Conservation (phyloP, 2,888 invertebrate genomes). For the Andrena camellia region DNA sequence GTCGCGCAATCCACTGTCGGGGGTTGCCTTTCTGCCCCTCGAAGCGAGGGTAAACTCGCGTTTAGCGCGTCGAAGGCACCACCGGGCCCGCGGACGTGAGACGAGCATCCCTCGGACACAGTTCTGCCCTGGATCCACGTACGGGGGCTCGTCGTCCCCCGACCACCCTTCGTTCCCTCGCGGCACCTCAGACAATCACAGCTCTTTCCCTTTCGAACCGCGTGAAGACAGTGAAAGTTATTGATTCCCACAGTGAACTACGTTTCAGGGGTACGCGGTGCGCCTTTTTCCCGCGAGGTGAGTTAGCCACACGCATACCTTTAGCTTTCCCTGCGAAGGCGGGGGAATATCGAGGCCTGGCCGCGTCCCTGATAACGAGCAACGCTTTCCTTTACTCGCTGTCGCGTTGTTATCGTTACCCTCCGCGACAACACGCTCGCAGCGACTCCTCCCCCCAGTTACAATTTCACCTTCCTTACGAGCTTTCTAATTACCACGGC, state of each 20-base stretch:
- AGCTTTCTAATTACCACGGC: neutral
- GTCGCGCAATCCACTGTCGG: slow-evolving; percentile 42
- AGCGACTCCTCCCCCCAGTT: neutral
- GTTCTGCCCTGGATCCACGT: slow-evolving; percentile 1
- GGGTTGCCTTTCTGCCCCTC: slow-evolving; percentile 50
- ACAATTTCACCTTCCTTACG: neutral
- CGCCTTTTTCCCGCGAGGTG: slow-evolving; percentile 53
- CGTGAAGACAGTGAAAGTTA: slow-evolving; percentile 66
- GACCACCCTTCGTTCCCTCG: neutral
- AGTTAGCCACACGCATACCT: slow-evolving; percentile 38
- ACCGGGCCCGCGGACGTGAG: neutral
- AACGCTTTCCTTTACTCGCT: neutral
- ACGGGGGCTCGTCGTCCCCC: neutral
- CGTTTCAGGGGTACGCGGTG: slow-evolving; percentile 46
- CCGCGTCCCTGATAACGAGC: neutral
- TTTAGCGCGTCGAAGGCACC: slow-evolving; percentile 53
- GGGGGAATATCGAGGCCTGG: neutral
- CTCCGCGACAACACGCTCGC: neutral
- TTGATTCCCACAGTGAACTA: slow-evolving; percentile 65
- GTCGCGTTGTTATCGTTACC: slow-evolving; percentile 19
- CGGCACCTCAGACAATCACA: slow-evolving; percentile 15
- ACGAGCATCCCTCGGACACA: slow-evolving; percentile 6
- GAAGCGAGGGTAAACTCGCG: slow-evolving; percentile 49
- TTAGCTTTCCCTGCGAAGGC: slow-evolving; percentile 27
- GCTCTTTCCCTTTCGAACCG: slow-evolving; percentile 33